These are phyloP conservation scores for Orchesella flavescens DNA, from an alignment of 2,888 invertebrate species.

Conservation along the genomic window DNA sequence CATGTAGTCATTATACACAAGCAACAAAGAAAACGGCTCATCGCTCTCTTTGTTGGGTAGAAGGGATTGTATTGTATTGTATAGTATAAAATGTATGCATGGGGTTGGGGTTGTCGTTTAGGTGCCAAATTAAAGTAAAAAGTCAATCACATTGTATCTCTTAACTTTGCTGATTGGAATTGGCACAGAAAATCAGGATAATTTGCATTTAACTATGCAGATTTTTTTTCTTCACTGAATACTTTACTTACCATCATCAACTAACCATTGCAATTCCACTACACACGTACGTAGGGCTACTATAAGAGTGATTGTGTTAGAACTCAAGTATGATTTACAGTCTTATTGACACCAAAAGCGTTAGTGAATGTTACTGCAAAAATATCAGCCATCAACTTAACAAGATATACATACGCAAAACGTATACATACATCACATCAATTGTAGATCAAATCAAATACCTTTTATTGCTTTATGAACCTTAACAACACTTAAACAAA, in stretches of 20 bases:
- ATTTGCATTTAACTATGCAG: slow-evolving; percentile 33
- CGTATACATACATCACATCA: too few species aligned
- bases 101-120: neutral
- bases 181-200: slow-evolving; percentile 38
- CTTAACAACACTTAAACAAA: neutral
- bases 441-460: too few species aligned
- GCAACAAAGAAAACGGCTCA: too few species aligned
- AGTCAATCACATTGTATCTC: neutral
- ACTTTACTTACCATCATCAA: too few species aligned
- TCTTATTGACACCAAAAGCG: slow-evolving; percentile 7
- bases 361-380: too few species aligned
- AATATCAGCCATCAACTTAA: too few species aligned
- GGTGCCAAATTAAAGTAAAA: neutral
- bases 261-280: too few species aligned
- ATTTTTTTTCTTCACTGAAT: neutral
- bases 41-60: too few species aligned
- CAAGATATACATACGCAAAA: too few species aligned
- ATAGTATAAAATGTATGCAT: neutral
- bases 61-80: neutral
- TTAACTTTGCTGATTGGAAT: slow-evolving; percentile 35
- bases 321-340: slow-evolving; percentile 3
- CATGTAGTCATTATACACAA: too few species aligned
- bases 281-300: too few species aligned
- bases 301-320: too few species aligned
- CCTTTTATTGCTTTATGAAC: neutral